Percentiles rank a stretch among this genome's conserved stretches.
These are phyloP conservation scores for Hemicrepidius hirtus DNA, from an alignment of 2,888 invertebrate species.

Conservation along the genomic window DNA sequence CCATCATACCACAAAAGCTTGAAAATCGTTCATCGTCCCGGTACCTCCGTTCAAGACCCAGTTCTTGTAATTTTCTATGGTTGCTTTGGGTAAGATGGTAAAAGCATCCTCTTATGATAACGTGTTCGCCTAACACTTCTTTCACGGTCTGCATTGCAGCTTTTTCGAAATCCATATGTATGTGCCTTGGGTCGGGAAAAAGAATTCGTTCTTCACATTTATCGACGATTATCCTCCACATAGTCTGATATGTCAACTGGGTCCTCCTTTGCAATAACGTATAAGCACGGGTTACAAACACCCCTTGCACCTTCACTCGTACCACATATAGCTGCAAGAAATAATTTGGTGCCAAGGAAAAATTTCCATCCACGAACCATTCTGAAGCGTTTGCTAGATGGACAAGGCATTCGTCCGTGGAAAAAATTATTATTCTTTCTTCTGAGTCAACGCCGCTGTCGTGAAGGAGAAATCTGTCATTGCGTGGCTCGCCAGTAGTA, in stretches of 20 bases:
- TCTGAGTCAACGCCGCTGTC: slow-evolving; percentile 13
- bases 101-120: too few species aligned
- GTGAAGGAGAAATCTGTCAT: slow-evolving; percentile 12
- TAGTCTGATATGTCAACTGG: slow-evolving; percentile 4
- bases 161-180: slow-evolving; percentile 3
- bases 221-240: slow-evolving; percentile 5
- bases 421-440: slow-evolving; percentile 25
- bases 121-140: too few species aligned
- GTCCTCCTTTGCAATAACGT: slow-evolving; percentile 14
- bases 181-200: neutral
- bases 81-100: too few species aligned
- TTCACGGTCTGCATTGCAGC: too few species aligned
- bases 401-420: slow-evolving; percentile 10
- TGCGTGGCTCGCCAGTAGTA: neutral
- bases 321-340: slow-evolving; percentile 11
- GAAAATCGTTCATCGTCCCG: too few species aligned
- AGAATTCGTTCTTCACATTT: slow-evolving; percentile 4
- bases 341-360: too few species aligned
- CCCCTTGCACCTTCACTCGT: slow-evolving; percentile 24
- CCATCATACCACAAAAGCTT: too few species aligned
- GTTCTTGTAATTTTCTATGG: too few species aligned
- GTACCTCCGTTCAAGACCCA: too few species aligned
- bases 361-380: slow-evolving; percentile 20
- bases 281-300: slow-evolving; percentile 21
- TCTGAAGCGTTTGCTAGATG: slow-evolving; percentile 14